Base-by-base conservation (phyloP, 2,888 invertebrate species). In the Bembecia ichneumoniformis region DNA sequence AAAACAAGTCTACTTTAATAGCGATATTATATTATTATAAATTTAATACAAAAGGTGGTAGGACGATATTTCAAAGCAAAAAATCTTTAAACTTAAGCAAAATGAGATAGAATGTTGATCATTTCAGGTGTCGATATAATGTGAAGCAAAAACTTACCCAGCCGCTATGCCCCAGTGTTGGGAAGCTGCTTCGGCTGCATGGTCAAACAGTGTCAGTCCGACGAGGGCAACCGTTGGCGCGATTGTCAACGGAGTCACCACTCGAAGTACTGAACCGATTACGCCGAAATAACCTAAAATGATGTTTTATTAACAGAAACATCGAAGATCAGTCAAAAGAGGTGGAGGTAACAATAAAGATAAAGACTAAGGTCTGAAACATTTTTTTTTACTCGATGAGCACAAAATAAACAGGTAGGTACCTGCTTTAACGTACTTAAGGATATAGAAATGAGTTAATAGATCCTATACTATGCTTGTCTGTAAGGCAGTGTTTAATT, bases 101-200 rank as follows among this genome's bases (percentile, higher is more conserved):
- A n/a, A n/a, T n/a, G n/a, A n/a, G n/a, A n/a, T n/a, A n/a, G n/a
- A n/a, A n/a, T n/a, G n/a, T n/a, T n/a, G n/a, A n/a, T n/a, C n/a
- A n/a, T n/a, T n/a, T n/a, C n/a, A n/a, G n/a, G n/a, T n/a, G n/a
- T n/a, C n/a, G n/a, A n/a, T n/a, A n/a, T n/a, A n/a, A n/a, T 28
- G 28, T 7, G 9, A 9, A 28, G 9, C 9, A n/a, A 40, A 40
- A 44, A 72, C 89, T 89, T 73, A 95, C 96, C 93, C 90, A 13
- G 90, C 89, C 0, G 95, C 91, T 50, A 96, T 91, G 11, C 93
- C 94, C 96, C 96, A 96, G 59, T 96, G 93, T 64, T 91, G 91
- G 1, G 94, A 90, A 0, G 96, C 94, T n/a, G 94, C 93, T 0
- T 88, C 87, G 0, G 94, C 92, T 0, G 96, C 95, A 70, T 94